Base-by-base conservation (phyloP, 2,888 invertebrate genomes). In the Cataglyphis rosenhaueri region DNA sequence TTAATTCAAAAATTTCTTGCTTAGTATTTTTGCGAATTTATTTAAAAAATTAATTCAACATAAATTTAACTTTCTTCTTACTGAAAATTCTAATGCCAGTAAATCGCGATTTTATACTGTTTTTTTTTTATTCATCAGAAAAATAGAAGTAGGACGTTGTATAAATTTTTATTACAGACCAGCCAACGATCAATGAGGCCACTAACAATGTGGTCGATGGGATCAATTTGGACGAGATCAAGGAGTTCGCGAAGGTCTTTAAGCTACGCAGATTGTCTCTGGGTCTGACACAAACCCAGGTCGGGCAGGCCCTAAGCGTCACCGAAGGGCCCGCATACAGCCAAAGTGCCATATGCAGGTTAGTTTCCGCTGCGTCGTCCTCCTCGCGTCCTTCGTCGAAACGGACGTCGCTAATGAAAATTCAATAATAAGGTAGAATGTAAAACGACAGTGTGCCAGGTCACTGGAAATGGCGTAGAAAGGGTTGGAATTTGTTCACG, bases 341-440 rank as follows among this genome's bases (percentile, higher is more conserved):
- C 95, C 99, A 99, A 96, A 99, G 99, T 95, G 99, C 99, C 91
- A 99, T 99, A 95, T 99, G 99, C 98, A 98, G 99, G 99, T 99
- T 96, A 96, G 95, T 87, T 78, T 73, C 32, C 66, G 59, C 48
- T 52, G 9, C 66, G n/a, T 55, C 52, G 32, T 84, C 71, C 74
- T 52, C 44, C 44, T 64, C 62, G 57, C 81, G 71, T 74, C 2
- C 29, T 29, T 35, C 61, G 61, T 71, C 73, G 29, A 88, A 84
- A 86, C 88, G 82, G 81, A 82, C 82, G 84, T 88, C 88, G 83
- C 86, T 88, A 82, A 88, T 74, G 75, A 88, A 73, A 89, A 86
- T 59, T 82, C 61, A 62, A 75, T 61, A 79, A 84, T 78, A 73
- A 74, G 64, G 57, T 70, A 84, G 86, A 79, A 71, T 81, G 82